Evolutionary conservation across 2,888 invertebrate species (phyloP).

Genomic region (Palloptera scutellata): DNA sequence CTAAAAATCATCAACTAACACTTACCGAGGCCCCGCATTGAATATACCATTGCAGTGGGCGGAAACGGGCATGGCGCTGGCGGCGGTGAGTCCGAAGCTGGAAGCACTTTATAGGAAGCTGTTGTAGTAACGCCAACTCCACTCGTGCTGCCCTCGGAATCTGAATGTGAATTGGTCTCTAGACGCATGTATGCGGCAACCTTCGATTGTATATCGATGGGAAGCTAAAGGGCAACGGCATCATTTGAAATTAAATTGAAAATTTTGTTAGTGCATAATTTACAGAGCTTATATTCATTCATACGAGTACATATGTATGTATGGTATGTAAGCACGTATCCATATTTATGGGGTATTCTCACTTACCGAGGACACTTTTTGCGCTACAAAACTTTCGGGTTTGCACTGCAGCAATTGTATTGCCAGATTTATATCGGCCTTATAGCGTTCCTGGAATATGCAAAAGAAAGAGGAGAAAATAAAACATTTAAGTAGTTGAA

Average conservation of each 20-base stretch:
- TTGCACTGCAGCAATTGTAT: constrained; percentile 94
- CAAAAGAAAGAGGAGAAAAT: constrained; percentile 13
- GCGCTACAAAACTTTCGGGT: constrained; percentile 92
- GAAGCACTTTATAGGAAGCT: constrained; percentile 64
- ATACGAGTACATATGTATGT: neutral
- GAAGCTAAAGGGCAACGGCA: constrained; percentile 71
- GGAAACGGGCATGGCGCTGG: constrained; percentile 71
- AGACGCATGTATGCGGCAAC: constrained; percentile 75
- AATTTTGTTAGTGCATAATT: neutral
- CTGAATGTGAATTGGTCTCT: constrained; percentile 64
- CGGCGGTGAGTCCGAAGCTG: constrained; percentile 64
- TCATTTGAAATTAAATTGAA: neutral
- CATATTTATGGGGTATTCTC: neutral
- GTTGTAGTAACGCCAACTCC: constrained; percentile 62
- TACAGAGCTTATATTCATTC: neutral
- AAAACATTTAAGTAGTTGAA: neutral
- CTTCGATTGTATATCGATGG: constrained; percentile 89
- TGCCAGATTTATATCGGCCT: constrained; percentile 91
- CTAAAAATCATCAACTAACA: constrained; percentile 63
- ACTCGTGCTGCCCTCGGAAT: constrained; percentile 63
- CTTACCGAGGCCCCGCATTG: constrained; percentile 66
- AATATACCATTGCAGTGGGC: constrained; percentile 84
- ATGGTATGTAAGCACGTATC: neutral
- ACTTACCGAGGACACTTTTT: constrained; percentile 88
- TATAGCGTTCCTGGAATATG: constrained; percentile 83